phyloP scores from a whole-genome alignment of 37 sponge, comb jelly and placozoan species.

The Oscarella lobularis region DNA sequence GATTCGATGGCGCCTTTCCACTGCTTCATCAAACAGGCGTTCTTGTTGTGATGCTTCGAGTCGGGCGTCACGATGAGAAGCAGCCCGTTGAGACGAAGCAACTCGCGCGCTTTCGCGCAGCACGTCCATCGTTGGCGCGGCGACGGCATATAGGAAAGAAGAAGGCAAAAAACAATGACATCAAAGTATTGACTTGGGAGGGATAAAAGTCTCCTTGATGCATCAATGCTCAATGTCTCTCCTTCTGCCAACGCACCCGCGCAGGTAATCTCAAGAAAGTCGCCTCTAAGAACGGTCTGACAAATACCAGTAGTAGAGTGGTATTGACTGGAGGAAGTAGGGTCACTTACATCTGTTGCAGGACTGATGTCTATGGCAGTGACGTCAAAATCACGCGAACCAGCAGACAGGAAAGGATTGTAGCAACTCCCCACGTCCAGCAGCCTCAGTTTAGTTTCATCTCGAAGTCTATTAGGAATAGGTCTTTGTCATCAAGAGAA shows the following conservation, averaged over 20 bases:
- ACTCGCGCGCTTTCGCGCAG: conserved; percentile 40
- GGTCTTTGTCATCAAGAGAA: too few species aligned
- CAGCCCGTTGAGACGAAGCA: conserved; percentile 38
- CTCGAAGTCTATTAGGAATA: too few species aligned
- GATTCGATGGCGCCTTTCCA: conserved; percentile 44
- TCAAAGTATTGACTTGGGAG: conserved; percentile 20
- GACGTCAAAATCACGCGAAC: conserved; percentile 20
- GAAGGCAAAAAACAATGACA: conserved; percentile 58
- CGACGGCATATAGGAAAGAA: conserved; percentile 59
- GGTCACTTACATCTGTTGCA: conserved; percentile 46
- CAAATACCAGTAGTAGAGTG: too few species aligned
- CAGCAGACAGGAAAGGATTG: conserved; percentile 49
- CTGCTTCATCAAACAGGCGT: conserved; percentile 43
- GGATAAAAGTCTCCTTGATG: not conserved
- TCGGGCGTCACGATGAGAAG: conserved; percentile 68
- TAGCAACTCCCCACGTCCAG: conserved; percentile 82
- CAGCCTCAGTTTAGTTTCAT: conserved; percentile 7
- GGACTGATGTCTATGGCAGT: conserved; percentile 64
- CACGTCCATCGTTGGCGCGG: conserved; percentile 48
- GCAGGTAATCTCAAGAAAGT: conserved; percentile 32
- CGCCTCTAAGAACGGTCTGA: conserved; percentile 42
- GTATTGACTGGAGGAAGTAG: too few species aligned
- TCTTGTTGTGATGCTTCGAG: conserved; percentile 51
- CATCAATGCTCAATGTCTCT: not conserved
- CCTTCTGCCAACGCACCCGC: not conserved